A percentile compares a stretch with the other conserved stretches of the same genome.
Conservation (phyloP, 2,797 vertebrate genomes). For the Lateolabrax maculatus region DNA sequence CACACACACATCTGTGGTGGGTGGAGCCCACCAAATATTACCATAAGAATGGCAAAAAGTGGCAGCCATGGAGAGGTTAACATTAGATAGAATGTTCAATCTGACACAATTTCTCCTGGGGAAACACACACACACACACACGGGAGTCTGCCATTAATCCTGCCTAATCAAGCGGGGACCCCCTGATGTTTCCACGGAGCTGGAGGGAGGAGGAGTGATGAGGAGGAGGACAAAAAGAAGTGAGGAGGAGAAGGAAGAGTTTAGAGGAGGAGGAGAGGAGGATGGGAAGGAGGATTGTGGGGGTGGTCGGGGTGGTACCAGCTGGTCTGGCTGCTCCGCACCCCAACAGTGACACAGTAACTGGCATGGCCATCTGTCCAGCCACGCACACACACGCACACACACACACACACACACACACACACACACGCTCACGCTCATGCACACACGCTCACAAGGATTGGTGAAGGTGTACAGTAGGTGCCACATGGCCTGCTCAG, state of each 20-base stretch:
- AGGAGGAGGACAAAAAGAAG: conserved; percentile 67
- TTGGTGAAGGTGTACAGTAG: conserved; percentile 62
- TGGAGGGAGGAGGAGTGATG: conserved; percentile 66
- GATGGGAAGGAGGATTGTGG: conserved; percentile 34
- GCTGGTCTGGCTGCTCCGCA: conserved; percentile 74
- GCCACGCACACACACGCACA: conserved; percentile 39
- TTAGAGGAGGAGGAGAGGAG: conserved; percentile 47
- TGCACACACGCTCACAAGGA: conserved; percentile 24
- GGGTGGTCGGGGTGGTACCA: conserved; percentile 62
- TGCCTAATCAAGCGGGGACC: conserved; percentile 85
- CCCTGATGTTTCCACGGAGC: conserved; percentile 70
- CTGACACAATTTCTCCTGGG: conserved; percentile 74
- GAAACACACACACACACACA: conserved; percentile 58
- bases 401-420: conserved; percentile 19
- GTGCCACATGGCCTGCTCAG: conserved; percentile 46
- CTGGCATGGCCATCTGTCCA: conserved; percentile 83
- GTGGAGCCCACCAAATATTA: conserved; percentile 71
- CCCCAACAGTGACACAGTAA: conserved; percentile 79
- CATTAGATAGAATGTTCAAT: conserved; percentile 77
- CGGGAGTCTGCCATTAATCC: conserved; percentile 82
- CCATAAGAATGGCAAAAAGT: conserved; percentile 77
- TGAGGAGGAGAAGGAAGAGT: conserved; percentile 56
- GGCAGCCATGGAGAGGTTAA: conserved; percentile 75
- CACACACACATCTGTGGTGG: conserved; percentile 71
- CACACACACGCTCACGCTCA: conserved; percentile 31